Conservation (phyloP, 2,797 vertebrate genomes). For the Amblyraja radiata region DNA sequence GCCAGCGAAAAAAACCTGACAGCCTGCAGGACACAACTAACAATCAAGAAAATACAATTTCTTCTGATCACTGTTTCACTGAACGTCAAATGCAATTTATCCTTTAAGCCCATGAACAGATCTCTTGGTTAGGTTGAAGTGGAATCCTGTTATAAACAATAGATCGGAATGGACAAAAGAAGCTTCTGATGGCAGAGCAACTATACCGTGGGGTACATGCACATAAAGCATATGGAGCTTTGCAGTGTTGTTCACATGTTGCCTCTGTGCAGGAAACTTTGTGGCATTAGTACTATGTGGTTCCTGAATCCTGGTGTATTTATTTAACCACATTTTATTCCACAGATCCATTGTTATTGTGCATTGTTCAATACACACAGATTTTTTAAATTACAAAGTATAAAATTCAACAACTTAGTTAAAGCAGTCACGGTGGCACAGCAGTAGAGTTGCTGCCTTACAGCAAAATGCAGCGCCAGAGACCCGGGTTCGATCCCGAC, state of each 20-base stretch:
- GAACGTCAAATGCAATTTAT: slow-evolving; percentile 37
- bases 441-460: no score
- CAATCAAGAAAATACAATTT: slow-evolving; percentile 37
- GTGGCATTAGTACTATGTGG: not conserved
- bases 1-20: slow-evolving; percentile 29
- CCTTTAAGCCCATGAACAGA: slow-evolving; percentile 1
- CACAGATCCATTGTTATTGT: not conserved
- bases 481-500: no score
- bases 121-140: slow-evolving; percentile 13
- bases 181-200: not conserved
- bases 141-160: slow-evolving; percentile 37
- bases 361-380: not conserved
- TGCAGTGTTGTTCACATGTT: not conserved
- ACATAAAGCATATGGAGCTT: not conserved
- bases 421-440: not conserved
- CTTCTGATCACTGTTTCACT: slow-evolving; percentile 33
- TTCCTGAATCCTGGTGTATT: not conserved
- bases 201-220: not conserved
- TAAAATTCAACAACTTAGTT: not conserved
- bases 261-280: not conserved
- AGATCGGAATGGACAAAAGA: slow-evolving; percentile 31
- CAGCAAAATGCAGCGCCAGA: no score
- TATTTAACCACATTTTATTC: not conserved
- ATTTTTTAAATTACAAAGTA: not conserved
- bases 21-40: slow-evolving; percentile 33